phyloP scores from a whole-genome alignment of 2,113 vertebrate species.

The Zapus hudsonius region DNA sequence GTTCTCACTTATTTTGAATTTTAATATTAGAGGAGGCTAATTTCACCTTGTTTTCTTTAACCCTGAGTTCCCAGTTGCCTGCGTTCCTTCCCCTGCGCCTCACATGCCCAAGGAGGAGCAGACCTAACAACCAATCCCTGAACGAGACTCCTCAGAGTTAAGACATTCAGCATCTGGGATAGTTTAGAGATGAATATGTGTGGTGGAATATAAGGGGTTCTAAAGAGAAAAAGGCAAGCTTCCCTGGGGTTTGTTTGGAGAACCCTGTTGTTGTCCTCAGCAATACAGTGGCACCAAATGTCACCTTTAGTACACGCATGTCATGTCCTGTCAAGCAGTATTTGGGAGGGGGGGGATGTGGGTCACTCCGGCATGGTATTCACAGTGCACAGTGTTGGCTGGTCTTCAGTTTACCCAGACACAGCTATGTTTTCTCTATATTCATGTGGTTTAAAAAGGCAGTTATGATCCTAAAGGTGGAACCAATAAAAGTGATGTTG shows the following conservation, averaged over 20 bases:
- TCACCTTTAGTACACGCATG: not conserved
- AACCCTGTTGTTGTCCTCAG: not conserved
- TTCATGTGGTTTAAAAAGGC: not conserved
- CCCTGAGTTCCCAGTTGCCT: not conserved
- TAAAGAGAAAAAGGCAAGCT: not conserved
- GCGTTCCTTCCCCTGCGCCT: not conserved
- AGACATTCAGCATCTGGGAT: no score
- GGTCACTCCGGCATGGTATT: not conserved
- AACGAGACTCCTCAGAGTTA: not conserved
- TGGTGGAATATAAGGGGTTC: not conserved
- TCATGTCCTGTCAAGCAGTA: no score
- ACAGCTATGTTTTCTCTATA: not conserved
- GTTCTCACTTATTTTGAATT: not conserved
- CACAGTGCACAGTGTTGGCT: not conserved
- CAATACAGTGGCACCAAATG: not conserved
- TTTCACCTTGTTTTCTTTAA: not conserved
- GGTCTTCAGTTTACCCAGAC: not conserved
- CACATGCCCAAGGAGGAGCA: no score
- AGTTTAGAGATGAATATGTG: not conserved
- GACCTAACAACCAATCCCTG: not conserved
- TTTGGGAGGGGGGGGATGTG: no score
- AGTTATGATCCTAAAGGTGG: not conserved
- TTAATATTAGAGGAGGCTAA: not conserved
- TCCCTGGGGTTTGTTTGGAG: not conserved
- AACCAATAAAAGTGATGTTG: accelerated